These are phyloP conservation scores for Yponomeuta cagnagella DNA, from an alignment of 2,888 invertebrate species.

Conservation along the genomic window DNA sequence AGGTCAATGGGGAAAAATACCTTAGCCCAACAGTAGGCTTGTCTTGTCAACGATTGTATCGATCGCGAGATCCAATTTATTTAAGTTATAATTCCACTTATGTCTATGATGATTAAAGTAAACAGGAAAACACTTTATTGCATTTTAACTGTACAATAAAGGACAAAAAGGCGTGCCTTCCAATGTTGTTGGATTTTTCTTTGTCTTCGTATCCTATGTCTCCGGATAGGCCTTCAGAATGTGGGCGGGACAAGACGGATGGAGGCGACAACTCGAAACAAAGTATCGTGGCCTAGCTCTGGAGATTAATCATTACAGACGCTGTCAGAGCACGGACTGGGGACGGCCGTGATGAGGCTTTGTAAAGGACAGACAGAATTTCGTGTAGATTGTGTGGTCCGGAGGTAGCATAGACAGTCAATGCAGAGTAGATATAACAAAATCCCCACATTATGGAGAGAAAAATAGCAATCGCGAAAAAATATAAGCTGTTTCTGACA, in stretches of 20 bases:
- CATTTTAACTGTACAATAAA: not conserved
- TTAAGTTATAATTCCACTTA: too few species aligned
- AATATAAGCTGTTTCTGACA: too few species aligned
- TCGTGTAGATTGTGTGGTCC: not conserved
- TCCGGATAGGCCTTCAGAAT: not conserved
- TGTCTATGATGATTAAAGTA: too few species aligned
- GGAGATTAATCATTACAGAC: conserved; percentile 9
- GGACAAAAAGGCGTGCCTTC: not conserved
- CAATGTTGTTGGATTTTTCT: not conserved
- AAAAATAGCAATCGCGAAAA: too few species aligned
- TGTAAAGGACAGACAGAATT: not conserved
- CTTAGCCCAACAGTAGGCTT: too few species aligned
- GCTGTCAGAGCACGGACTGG: not conserved
- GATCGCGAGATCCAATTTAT: too few species aligned
- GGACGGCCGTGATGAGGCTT: not conserved
- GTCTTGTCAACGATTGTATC: too few species aligned
- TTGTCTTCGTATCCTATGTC: not conserved
- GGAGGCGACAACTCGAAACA: conserved; percentile 39
- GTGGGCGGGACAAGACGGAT: conserved; percentile 14
- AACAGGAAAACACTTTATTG: too few species aligned
- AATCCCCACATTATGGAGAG: too few species aligned
- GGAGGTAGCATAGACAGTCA: too few species aligned
- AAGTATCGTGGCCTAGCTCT: conserved; percentile 28
- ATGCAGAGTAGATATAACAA: too few species aligned
- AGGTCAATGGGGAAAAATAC: too few species aligned